Percentiles rank a stretch among this genome's conserved stretches.
Conservation (phyloP, 2,888 invertebrate species). For the Heteropelma amictum region DNA sequence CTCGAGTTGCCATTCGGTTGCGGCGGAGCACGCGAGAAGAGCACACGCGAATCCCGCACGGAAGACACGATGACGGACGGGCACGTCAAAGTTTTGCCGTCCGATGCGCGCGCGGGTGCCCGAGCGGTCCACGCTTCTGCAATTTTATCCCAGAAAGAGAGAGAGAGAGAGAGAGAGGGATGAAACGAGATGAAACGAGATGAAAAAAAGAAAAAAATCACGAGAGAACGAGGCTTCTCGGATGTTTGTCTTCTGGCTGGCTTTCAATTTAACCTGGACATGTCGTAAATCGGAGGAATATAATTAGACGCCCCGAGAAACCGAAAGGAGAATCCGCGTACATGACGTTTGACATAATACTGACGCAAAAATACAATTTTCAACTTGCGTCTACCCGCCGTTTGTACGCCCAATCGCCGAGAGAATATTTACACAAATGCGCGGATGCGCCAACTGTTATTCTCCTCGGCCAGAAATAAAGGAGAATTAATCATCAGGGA, state of each 20-base stretch:
- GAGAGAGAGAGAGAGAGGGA: slow-evolving; percentile 5
- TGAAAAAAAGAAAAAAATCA: slow-evolving; percentile 1
- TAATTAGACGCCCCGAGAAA: slow-evolving; percentile 66
- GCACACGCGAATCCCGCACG: slow-evolving; percentile 56
- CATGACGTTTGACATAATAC: slow-evolving; percentile 68
- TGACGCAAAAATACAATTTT: slow-evolving; percentile 58
- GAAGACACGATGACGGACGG: slow-evolving; percentile 71
- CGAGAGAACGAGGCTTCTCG: slow-evolving; percentile 9
- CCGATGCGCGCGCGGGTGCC: slow-evolving; percentile 65
- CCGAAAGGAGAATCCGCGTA: slow-evolving; percentile 59
- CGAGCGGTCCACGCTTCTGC: slow-evolving; percentile 34
- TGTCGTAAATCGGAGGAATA: slow-evolving; percentile 70
- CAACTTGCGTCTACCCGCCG: slow-evolving; percentile 6
- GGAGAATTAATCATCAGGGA: not conserved
- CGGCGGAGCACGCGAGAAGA: slow-evolving; percentile 53
- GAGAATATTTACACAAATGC: not conserved
- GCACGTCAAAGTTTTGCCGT: slow-evolving; percentile 72
- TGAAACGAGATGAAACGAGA: not conserved
- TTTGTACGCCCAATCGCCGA: too few relatives aligned
- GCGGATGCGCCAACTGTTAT: not conserved
- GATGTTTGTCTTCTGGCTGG: slow-evolving; percentile 69
- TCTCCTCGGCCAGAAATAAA: not conserved
- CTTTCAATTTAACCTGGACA: slow-evolving; percentile 73
- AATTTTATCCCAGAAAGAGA: slow-evolving; percentile 52
- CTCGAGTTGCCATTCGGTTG: slow-evolving; percentile 61